phyloP scores from a whole-genome alignment of 2,113 vertebrate genomes.

The Ceratotherium simum region DNA sequence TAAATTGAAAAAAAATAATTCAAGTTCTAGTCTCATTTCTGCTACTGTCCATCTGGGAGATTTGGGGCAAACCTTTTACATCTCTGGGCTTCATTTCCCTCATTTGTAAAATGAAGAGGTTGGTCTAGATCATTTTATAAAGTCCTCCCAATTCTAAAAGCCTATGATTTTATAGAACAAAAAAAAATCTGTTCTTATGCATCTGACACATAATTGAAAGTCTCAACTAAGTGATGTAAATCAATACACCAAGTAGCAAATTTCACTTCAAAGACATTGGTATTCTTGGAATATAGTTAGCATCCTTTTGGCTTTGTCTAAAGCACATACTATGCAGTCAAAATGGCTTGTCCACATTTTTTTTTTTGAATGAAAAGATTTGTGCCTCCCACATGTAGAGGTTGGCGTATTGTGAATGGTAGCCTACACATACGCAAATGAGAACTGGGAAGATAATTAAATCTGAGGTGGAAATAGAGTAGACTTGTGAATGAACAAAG shows the following conservation, averaged over 20 bases:
- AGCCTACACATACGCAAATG: conserved; percentile 74
- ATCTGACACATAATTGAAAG: conserved; percentile 15
- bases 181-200: neutral
- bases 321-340: neutral
- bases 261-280: conserved; percentile 21
- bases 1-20: neutral
- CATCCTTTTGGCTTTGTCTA: conserved; percentile 48
- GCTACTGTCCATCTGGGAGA: neutral
- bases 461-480: conserved; percentile 74
- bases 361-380: conserved; percentile 61
- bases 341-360: conserved; percentile 37
- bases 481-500: conserved; percentile 76
- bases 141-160: neutral
- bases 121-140: neutral
- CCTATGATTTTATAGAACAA: neutral
- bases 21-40: neutral
- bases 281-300: conserved; percentile 26
- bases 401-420: conserved; percentile 67
- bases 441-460: conserved; percentile 70
- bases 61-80: neutral
- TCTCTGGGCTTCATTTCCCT: neutral
- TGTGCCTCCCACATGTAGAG: conserved; percentile 66
- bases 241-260: neutral
- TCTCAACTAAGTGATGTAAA: neutral
- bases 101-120: neutral